Percentiles rank a stretch among this genome's conserved stretches.
These are phyloP conservation scores for Drosophila rhopaloa DNA, from an alignment of 1,140 invertebrate species.

Conservation along the genomic window DNA sequence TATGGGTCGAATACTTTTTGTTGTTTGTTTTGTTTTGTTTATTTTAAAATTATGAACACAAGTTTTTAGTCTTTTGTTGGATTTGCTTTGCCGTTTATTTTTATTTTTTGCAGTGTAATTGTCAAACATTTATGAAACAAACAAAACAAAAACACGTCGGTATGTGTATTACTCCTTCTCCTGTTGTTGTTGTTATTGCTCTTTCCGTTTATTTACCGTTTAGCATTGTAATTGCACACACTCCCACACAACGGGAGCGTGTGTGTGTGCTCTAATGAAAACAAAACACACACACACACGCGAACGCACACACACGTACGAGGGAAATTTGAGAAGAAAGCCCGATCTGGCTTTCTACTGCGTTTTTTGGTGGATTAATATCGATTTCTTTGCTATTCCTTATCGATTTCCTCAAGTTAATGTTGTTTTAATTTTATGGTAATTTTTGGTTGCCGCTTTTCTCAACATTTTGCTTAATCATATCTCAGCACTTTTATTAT, in stretches of 20 bases:
- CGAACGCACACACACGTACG: conserved; percentile 16
- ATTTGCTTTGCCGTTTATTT: conserved; percentile 31
- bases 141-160: conserved; percentile 13
- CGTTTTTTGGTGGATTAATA: not conserved
- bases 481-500: not conserved
- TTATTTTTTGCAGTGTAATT: conserved; percentile 10
- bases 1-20: conserved; percentile 45
- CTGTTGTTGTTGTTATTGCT: conserved; percentile 29
- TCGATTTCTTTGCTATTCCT: conserved; percentile 15
- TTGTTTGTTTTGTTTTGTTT: conserved; percentile 25
- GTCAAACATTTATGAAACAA: conserved; percentile 21
- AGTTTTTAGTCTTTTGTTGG: conserved; percentile 72
- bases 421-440: conserved; percentile 31
- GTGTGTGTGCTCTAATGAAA: conserved; percentile 53
- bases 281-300: conserved; percentile 40
- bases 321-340: conserved; percentile 29
- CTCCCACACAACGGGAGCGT: conserved; percentile 31
- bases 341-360: conserved; percentile 8
- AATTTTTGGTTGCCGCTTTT: conserved; percentile 29
- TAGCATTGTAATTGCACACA: conserved; percentile 34
- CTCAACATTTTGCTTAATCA: conserved; percentile 41
- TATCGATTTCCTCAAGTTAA: conserved; percentile 26
- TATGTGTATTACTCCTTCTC: conserved; percentile 1
- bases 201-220: conserved; percentile 36
- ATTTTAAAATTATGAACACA: conserved; percentile 79